Base-by-base conservation (phyloP, 2,888 invertebrate genomes). In the Cantharis flavilabris region DNA sequence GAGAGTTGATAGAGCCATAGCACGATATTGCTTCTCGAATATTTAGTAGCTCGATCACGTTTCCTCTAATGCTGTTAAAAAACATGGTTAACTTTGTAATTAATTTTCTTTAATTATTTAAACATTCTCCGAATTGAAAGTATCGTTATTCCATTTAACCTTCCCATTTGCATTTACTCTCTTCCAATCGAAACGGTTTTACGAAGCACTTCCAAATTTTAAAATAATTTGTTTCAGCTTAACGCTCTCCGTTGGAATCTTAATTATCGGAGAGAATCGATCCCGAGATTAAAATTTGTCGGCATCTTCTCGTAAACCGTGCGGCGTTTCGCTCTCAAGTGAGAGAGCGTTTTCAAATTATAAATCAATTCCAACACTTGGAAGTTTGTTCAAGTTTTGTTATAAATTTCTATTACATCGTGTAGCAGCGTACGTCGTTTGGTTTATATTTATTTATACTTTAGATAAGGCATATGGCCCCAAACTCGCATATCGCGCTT, bases 1-100 rank as follows among this genome's bases (percentile, higher is more conserved):
- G 70, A 71, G 71, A 73, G 62, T 69, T 77, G 77, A 71, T 73
- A 71, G 71, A 73, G 71, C 33, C 71, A 73, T 74, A 77, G 33
- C 67, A 73, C 64, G 73, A 73, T 71, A 77, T 73, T 74, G 74
- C 72, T 71, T 65, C 16, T 20, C 65, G 20, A 23, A 65, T 65
- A 23, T 49, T 49, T 65, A 23, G 65, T 65, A 64, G 23, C 20
- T 20, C 16, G 33, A 49, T 49, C 33, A 49, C 33, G 33, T 49
- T n/a, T 49, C 33, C 33, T 49, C 33, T 49, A 49, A 49, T 49
- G 33, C 7, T 49, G 33, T 49, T 49, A 49, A 49, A 49, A 49
- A 49, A 49, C n/a, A 49, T 49, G 33, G 33, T 49, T 49, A 49
- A 49, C 33, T 49, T 49, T 49, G 33, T 49, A 49, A 49, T 49